Conservation (phyloP, 2,797 vertebrate genomes). For the Helarctos malayanus region DNA sequence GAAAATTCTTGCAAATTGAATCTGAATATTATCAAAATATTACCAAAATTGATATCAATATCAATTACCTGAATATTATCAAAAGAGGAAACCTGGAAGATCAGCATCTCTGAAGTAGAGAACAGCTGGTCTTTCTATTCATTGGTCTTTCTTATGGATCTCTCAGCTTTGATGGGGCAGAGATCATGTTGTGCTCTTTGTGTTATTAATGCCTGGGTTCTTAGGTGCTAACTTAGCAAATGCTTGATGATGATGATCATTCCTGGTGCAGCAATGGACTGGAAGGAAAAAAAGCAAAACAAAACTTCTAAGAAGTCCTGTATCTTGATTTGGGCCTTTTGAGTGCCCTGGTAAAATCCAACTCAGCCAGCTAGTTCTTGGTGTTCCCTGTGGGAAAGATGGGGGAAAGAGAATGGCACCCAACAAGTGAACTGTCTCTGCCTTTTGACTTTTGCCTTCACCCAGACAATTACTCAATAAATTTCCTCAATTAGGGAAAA, state of each 20-base stretch:
- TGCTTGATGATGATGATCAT: not conserved
- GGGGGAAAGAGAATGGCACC: not conserved
- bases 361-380: not conserved
- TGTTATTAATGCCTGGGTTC: not conserved
- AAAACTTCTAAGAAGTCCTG: not conserved
- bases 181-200: not conserved
- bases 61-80: not conserved
- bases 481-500: not conserved
- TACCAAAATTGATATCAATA: not conserved
- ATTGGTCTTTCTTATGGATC: not conserved
- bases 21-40: not conserved
- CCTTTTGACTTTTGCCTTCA: slow-evolving; percentile 3
- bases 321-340: not conserved
- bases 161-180: not conserved
- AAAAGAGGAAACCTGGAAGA: not conserved
- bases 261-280: not conserved
- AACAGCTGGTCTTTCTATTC: not conserved
- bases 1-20: not conserved
- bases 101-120: not conserved
- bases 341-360: not conserved
- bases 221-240: not conserved
- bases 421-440: not conserved
- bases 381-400: not conserved
- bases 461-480: not conserved
- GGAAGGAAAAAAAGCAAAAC: not conserved